phyloP scores from a whole-genome alignment of 2,797 vertebrate genomes.

The Danionella dracula region DNA sequence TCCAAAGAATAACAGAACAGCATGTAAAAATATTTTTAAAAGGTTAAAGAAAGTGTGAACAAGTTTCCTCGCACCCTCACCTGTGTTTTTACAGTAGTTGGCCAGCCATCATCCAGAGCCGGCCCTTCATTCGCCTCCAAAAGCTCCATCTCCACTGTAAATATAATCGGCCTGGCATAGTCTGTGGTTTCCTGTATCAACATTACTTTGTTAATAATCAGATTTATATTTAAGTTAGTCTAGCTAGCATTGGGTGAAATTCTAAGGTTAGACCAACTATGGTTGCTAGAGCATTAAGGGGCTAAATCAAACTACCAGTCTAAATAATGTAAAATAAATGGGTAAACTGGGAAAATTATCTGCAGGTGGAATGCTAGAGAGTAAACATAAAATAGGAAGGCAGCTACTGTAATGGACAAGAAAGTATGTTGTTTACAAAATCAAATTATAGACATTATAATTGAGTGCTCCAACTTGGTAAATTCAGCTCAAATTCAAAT shows the following conservation, averaged over 20 bases:
- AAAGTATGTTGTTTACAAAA: too few relatives aligned
- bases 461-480: too few relatives aligned
- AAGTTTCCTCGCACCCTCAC: conserved; percentile 58
- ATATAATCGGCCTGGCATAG: conserved; percentile 87
- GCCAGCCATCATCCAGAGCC: conserved; percentile 84
- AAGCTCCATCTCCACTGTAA: conserved; percentile 78
- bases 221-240: too few relatives aligned
- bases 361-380: neutral
- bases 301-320: neutral
- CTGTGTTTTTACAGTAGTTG: conserved; percentile 78
- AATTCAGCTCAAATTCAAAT: too few relatives aligned
- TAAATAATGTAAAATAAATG: neutral
- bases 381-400: conserved; percentile 7
- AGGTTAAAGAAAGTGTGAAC: too few relatives aligned
- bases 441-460: too few relatives aligned
- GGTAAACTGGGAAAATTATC: neutral
- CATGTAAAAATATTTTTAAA: too few relatives aligned
- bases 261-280: too few relatives aligned
- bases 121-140: conserved; percentile 71
- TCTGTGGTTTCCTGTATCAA: conserved; percentile 87
- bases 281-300: too few relatives aligned
- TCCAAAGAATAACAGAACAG: too few relatives aligned
- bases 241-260: too few relatives aligned
- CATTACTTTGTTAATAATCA: neutral
- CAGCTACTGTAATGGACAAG: neutral